phyloP scores from a whole-genome alignment of 2,113 vertebrate species.

The Macrotis lagotis region DNA sequence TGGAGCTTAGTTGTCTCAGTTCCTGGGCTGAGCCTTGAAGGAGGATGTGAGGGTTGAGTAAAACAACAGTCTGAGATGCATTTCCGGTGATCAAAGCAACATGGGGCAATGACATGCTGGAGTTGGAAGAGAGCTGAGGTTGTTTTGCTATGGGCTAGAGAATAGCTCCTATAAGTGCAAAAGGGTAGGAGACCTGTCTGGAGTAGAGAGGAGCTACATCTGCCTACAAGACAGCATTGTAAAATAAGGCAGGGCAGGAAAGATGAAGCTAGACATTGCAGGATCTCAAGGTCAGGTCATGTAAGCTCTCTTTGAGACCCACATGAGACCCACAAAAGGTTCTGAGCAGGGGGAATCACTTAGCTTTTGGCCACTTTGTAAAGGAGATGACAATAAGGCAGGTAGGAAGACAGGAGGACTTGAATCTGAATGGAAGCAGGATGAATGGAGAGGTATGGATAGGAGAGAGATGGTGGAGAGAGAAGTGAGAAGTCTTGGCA shows the following conservation, averaged over 20 bases:
- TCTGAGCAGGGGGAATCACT: background rate
- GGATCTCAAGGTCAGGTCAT: background rate
- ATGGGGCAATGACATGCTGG: background rate
- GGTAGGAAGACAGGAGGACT: background rate
- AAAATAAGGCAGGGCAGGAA: background rate
- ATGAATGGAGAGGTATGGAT: background rate
- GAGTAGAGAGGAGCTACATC: background rate
- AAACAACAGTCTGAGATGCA: background rate
- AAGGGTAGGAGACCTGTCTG: too few species aligned
- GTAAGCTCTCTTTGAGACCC: background rate
- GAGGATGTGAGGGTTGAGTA: background rate
- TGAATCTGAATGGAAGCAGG: background rate
- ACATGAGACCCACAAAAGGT: background rate
- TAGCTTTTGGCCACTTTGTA: background rate
- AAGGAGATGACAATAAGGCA: background rate
- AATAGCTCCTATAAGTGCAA: background rate
- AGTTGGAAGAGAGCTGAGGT: background rate
- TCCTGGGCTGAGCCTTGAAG: background rate
- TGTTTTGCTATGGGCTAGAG: background rate
- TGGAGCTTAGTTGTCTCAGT: background rate
- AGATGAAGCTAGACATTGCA: background rate
- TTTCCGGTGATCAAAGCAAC: background rate
- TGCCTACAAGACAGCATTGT: background rate
- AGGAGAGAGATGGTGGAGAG: background rate
- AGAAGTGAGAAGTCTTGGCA: background rate